Conservation (phyloP, 2,113 vertebrate species). For the Taxidea taxus region DNA sequence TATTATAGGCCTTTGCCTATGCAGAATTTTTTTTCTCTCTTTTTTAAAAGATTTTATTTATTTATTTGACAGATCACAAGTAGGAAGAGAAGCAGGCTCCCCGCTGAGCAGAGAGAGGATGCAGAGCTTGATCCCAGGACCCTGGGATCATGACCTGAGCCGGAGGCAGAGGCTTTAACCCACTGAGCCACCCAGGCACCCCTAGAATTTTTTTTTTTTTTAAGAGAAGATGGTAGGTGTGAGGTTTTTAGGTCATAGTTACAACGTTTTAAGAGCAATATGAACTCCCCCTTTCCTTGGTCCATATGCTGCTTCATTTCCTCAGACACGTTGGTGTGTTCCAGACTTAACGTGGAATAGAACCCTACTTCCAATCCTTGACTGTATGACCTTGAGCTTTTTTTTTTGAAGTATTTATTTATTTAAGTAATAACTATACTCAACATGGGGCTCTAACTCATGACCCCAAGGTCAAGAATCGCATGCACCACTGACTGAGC, state of each 20-base stretch:
- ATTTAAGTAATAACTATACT: background rate
- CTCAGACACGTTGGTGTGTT: background rate
- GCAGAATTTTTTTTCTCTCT: background rate
- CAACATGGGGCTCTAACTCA: background rate
- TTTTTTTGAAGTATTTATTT: background rate
- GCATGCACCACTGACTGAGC: background rate
- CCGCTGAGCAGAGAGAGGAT: no score
- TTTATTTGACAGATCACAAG: no score
- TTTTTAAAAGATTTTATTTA: no score
- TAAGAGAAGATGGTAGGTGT: background rate
- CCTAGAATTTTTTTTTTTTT: background rate
- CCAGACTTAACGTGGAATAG: background rate
- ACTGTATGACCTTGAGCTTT: background rate
- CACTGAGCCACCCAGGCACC: no score
- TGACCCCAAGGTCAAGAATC: background rate
- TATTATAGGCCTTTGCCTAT: background rate
- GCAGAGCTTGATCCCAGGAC: accelerated
- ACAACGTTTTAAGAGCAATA: background rate
- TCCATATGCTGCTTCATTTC: background rate
- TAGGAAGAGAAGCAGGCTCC: no score
- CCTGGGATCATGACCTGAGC: no score
- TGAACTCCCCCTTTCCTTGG: background rate
- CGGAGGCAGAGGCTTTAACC: no score
- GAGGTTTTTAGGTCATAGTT: background rate
- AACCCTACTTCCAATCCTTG: background rate